Conservation (phyloP, 2,888 invertebrate species). For the Drosophila siamana region DNA sequence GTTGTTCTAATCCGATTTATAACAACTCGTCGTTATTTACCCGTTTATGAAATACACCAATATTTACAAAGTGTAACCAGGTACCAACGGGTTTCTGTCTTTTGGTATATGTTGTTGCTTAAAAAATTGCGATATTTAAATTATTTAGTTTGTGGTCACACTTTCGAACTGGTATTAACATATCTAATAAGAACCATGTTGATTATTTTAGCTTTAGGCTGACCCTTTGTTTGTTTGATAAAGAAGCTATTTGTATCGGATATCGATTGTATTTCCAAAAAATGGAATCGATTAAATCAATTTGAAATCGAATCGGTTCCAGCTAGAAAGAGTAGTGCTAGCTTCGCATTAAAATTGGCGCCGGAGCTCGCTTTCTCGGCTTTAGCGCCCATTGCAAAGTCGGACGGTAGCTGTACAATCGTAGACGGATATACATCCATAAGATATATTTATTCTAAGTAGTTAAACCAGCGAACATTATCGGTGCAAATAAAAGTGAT, state of each 20-base stretch:
- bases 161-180: no score
- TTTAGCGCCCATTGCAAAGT: conserved; percentile 53
- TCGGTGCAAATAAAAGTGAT: conserved; percentile 21
- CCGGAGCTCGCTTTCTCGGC: conserved; percentile 54
- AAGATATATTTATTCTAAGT: conserved; percentile 18
- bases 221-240: neutral
- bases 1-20: no score
- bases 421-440: conserved; percentile 28
- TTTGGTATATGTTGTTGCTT: no score
- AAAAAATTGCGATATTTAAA: no score
- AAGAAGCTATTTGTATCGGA: neutral
- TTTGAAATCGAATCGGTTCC: neutral
- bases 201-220: neutral
- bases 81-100: no score
- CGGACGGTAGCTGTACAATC: conserved; percentile 44
- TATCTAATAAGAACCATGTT: neutral
- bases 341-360: conserved; percentile 54
- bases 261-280: conserved; percentile 49
- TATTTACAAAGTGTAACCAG: no score
- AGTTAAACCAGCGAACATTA: conserved; percentile 9
- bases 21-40: no score
- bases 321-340: conserved; percentile 35
- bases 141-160: no score
- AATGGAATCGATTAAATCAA: neutral
- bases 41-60: no score